Base-by-base conservation (phyloP, 2,113 vertebrate species). In the Strix uralensis region DNA sequence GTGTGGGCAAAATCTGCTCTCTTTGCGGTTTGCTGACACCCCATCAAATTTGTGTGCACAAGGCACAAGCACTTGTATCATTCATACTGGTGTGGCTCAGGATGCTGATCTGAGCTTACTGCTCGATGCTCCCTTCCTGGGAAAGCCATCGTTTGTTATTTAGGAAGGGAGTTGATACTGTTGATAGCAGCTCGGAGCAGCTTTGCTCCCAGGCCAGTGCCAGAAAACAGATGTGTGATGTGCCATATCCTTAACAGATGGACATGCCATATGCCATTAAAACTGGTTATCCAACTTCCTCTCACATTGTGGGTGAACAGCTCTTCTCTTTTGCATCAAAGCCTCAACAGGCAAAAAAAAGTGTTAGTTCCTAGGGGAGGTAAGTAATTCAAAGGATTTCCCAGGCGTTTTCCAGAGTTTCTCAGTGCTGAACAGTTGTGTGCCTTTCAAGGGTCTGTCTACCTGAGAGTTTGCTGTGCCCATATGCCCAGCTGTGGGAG, bases 221-320 rank as follows among this genome's bases (percentile, higher is more conserved):
- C 91, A 93, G 92, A 26, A 94, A 74, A 34, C 90, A 96, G 94
- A 81, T 81, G 86, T 96, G 88, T 84, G 82, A 78, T 0, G 1
- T 94, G 82, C 47, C 83, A 66, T 40, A 15, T 27, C 82, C 92
- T 88, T 49, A 74, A 67, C 85, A 94, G 94, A 81, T 95, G 94
- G 88, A 93, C 47, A 3, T 32, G 65, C 72, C 95, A 93, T n/a
- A 84, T 88, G 83, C 88, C 80, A 81, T 70, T 52, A 32, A 59
- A 52, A 69, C 40, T 70, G 57, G 34, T 86, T 63, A 34, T 92
- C 92, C 90, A 92, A 22, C 47, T 94, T 92, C 34, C 82, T 78
- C 36, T 88, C 80, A 65, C 32, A 1, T 1, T 55, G 69, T 67
- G 62, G 75, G 16, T 83, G 94, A 93, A 20, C 38, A 92, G 55